These are phyloP conservation scores for Machimus atricapillus DNA, from an alignment of 2,888 invertebrate genomes.

Conservation along the genomic window DNA sequence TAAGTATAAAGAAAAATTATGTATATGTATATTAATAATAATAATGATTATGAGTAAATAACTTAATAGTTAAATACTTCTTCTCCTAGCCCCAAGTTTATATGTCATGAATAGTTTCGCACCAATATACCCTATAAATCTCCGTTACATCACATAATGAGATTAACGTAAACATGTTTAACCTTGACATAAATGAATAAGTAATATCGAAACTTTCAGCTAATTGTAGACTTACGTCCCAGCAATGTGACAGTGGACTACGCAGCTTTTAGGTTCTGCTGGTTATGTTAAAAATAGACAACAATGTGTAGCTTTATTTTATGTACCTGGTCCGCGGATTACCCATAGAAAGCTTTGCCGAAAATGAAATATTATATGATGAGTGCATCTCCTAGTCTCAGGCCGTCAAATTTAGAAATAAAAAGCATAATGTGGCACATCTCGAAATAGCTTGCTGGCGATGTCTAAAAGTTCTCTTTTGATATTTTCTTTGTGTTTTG, in stretches of 20 bases:
- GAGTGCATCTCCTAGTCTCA: not conserved
- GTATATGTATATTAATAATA: too few relatives aligned
- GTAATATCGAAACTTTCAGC: not conserved
- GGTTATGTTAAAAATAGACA: not conserved
- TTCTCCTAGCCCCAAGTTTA: not conserved
- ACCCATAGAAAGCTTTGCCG: not conserved
- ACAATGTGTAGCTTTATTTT: not conserved
- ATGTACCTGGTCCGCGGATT: not conserved
- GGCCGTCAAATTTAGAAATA: not conserved
- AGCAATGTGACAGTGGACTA: not conserved
- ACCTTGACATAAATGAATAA: not conserved
- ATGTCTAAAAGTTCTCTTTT: not conserved
- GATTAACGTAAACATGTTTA: not conserved
- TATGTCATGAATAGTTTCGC: not conserved
- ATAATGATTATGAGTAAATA: too few relatives aligned
- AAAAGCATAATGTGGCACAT: not conserved
- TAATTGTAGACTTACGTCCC: not conserved
- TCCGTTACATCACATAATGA: not conserved
- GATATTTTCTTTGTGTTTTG: not conserved
- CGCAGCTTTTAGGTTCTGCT: not conserved
- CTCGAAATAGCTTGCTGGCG: not conserved
- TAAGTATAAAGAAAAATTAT: too few relatives aligned
- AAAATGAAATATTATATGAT: not conserved
- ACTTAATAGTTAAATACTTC: not conserved
- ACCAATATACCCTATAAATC: not conserved